These are phyloP conservation scores for Oreochromis grahami DNA, from an alignment of 2,797 vertebrate genomes.

Conservation along the genomic window DNA sequence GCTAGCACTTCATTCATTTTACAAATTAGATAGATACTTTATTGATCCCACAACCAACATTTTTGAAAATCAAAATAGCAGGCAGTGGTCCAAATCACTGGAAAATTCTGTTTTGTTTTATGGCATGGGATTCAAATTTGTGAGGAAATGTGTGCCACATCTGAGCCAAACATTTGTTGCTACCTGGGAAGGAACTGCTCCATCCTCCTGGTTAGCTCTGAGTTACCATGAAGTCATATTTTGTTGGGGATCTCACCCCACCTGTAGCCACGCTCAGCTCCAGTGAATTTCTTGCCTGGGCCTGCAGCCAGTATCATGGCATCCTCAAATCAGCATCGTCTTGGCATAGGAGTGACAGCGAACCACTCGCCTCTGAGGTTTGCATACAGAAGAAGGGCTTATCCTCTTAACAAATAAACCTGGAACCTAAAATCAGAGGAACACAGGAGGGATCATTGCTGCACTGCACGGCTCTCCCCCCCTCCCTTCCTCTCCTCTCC, in stretches of 20 bases:
- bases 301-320: conserved; percentile 11
- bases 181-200: background rate
- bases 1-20: background rate
- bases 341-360: conserved; percentile 6
- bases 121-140: background rate
- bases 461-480: background rate
- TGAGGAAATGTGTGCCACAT: background rate
- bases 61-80: background rate
- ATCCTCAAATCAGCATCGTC: background rate
- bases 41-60: background rate
- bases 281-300: background rate
- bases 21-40: background rate
- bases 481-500: conserved; percentile 12
- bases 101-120: background rate
- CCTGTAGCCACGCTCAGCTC: background rate
- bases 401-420: conserved; percentile 73
- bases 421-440: conserved; percentile 60
- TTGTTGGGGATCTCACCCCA: background rate
- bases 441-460: conserved; percentile 61
- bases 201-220: background rate
- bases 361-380: conserved; percentile 29
- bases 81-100: background rate
- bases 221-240: background rate
- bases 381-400: conserved; percentile 48
- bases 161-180: background rate